Evolutionary conservation across 1,140 invertebrate species (phyloP), one percentile per base, ranked within the genome.

Genomic region (Grapholita molesta): DNA sequence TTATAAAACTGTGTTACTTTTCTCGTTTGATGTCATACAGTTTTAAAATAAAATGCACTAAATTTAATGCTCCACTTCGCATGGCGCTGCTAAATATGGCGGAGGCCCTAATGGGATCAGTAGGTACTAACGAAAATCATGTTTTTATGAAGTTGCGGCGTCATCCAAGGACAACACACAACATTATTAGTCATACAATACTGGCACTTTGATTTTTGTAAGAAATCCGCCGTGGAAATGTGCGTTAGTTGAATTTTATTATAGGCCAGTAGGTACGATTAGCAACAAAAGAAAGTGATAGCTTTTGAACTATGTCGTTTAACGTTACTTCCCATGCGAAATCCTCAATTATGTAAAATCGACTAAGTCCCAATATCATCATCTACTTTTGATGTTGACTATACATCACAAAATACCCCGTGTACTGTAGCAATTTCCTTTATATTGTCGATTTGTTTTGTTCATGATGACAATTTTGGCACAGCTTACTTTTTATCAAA

Each of bases 101-200:
- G 55, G 55, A 61, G 55, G 55, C 55, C 55, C 55, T 61, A 61
- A 61, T 61, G 55, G 55, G 55, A 61, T 61, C 25, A 30, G 11
- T n/a, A n/a, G n/a, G n/a, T 55, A 28, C 55, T 15, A n/a, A 25
- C 55, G 55, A 61, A 61, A 61, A 61, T 61, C 55, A 32, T 15
- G 25, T 61, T 61, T 30, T 61, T 30, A 30, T 61, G 25, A 61
- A 61, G 24, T 24, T 21, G 24, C 28, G 24, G 7, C 4, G 24
- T 61, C 55, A 28, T 61, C 55, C 55, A 61, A 61, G 55, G 55
- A 32, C 55, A 61, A 61, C 55, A 30, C 24, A 25, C 25, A 32
- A 15, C 30, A 32, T n/a, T n/a, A 30, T 61, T 61, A 32, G n/a
- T 61, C 55, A 32, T 61, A 28, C 24, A 61, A 0, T 61, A n/a